These are phyloP conservation scores for Nephrotoma appendiculata DNA, from an alignment of 2,888 invertebrate genomes.

Conservation along the genomic window DNA sequence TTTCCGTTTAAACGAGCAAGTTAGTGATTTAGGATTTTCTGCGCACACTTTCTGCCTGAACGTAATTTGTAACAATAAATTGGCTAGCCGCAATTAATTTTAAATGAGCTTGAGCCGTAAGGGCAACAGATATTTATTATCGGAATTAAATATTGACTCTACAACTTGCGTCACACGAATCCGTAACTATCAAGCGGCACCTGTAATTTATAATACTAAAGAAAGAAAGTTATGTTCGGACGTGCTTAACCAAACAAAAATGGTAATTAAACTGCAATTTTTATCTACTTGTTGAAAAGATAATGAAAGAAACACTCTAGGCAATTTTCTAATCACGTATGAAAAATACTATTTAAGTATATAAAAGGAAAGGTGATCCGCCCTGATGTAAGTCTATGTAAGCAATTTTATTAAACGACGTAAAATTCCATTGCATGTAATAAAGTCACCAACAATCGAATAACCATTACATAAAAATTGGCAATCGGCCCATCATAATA, in stretches of 20 bases:
- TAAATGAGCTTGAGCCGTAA: too few species aligned
- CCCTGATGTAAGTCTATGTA: not conserved
- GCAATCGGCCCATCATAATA: not conserved
- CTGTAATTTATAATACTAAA: not conserved
- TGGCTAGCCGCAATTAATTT: too few species aligned
- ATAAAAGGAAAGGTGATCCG: not conserved
- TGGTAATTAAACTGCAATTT: not conserved
- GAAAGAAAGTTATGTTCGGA: not conserved
- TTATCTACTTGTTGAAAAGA: not conserved
- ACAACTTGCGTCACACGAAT: too few species aligned
- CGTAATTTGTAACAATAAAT: too few species aligned
- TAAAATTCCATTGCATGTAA: not conserved
- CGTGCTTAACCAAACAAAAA: not conserved
- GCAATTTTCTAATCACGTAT: not conserved
- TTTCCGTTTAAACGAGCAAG: too few species aligned
- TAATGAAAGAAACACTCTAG: not conserved
- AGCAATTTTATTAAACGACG: not conserved
- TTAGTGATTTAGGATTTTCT: too few species aligned
- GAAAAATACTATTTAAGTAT: not conserved
- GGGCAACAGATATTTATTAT: too few species aligned
- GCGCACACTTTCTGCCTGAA: too few species aligned
- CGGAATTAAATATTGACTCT: too few species aligned
- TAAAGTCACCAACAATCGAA: not conserved
- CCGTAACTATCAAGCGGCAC: not conserved
- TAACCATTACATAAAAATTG: not conserved